Base-by-base conservation (phyloP, 53 echinoderm and acorn worm genomes). In the Arbacia lixula region DNA sequence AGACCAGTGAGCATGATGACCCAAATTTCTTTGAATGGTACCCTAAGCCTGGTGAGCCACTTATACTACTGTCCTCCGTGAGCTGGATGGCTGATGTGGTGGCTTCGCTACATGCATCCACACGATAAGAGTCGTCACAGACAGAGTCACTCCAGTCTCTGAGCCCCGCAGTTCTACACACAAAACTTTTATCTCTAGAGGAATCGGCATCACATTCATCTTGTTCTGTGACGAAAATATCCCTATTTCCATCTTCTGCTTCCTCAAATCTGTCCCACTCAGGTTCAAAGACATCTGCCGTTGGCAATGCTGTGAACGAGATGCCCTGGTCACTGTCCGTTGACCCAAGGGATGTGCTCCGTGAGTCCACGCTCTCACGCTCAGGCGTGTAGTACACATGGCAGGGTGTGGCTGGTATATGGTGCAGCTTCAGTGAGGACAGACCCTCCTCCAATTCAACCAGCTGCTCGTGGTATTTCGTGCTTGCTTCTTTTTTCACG, bases 341-440 rank as follows among this genome's bases (percentile, higher is more conserved):
- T 49, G 82, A 81, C 16, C 82, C 40, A 17, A 81, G n/a, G 43
- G 82, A 81, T 20, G 82, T 81, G 64, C 64, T 81, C 43, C 82
- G 50, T 33, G 82, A 81, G 40, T 42, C 64, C 6, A 42, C 26
- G 63, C 82, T 40, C 26, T 81, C 82, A 32, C 16, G 42, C 41
- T 81, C 63, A 19, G 82, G 82, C 36, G 33, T 49, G 30, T 33
- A 63, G 41, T 63, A 81, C 51, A 52, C 82, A 50, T 50, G 62
- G 82, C 82, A 81, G 22, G 82, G 82, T 49, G 82, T 81, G 62
- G 82, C 82, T 31, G 82, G 82, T 81, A 81, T 81, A 16, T 81
- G 82, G 12, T 81, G 82, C 20, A 81, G 33, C 43, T 81, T 81
- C 64, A 81, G 50, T 63, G 82, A 81, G 40, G 82, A 81, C 31